Conservation (phyloP, 2,113 vertebrate genomes). For the Tyrannus savana region DNA sequence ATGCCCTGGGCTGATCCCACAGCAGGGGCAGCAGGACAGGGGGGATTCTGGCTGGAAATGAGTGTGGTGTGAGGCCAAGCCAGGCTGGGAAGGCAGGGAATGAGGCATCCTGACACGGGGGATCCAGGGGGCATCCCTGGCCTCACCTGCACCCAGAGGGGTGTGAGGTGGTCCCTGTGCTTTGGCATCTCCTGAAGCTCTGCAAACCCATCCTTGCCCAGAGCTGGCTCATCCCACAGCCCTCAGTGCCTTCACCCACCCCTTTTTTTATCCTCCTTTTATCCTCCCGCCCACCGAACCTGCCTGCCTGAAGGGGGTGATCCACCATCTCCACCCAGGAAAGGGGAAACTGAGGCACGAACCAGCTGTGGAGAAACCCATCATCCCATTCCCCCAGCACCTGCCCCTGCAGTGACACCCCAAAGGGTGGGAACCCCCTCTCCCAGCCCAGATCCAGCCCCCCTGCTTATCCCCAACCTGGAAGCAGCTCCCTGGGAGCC, state of each 20-base stretch:
- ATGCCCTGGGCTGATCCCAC: too few relatives aligned
- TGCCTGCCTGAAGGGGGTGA: fast-evolving
- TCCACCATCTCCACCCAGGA: background rate
- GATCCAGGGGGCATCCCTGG: fast-evolving
- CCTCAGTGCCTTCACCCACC: background rate
- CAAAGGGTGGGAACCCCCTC: background rate
- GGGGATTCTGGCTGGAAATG: too few relatives aligned
- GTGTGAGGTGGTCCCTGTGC: fast-evolving
- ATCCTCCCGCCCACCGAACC: background rate
- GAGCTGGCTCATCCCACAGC: background rate
- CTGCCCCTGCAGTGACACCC: background rate
- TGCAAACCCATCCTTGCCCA: background rate
- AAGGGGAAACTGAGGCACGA: background rate
- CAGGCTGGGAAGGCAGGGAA: background rate
- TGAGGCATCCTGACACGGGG: background rate
- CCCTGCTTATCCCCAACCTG: fast-evolving
- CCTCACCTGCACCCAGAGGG: fast-evolving
- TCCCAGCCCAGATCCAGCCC: fast-evolving
- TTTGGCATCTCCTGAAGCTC: background rate
- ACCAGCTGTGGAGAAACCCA: background rate
- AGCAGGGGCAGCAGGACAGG: too few relatives aligned
- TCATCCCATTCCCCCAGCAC: background rate
- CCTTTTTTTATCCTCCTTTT: background rate
- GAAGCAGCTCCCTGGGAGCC: background rate
- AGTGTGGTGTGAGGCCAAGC: fast-evolving